Percentiles rank a stretch among this genome's conserved stretches.
These are phyloP conservation scores for Thera britannica DNA, from an alignment of 2,888 invertebrate species.

Conservation along the genomic window DNA sequence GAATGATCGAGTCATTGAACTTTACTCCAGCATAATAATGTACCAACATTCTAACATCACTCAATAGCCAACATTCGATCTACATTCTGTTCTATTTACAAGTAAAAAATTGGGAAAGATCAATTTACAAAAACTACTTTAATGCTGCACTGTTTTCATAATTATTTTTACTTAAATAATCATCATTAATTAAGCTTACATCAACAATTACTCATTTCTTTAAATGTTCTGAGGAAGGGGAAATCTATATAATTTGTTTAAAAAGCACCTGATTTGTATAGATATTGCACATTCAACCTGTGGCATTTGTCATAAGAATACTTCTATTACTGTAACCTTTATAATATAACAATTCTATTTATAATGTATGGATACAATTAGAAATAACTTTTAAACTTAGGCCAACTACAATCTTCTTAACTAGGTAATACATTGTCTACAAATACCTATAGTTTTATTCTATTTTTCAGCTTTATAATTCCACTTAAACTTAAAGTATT, in stretches of 20 bases:
- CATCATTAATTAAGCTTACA: constrained; percentile 54
- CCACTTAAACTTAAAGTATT: constrained; percentile 75
- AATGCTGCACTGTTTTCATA: constrained; percentile 45
- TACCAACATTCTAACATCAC: constrained; percentile 68
- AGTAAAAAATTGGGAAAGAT: constrained; percentile 54
- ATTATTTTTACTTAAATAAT: constrained; percentile 26
- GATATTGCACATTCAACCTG: constrained; percentile 67
- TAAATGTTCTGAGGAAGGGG: constrained; percentile 77
- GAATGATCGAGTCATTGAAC: constrained; percentile 69
- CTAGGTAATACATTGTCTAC: constrained; percentile 56
- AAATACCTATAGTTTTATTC: constrained; percentile 52
- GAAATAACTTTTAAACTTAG: constrained; percentile 65
- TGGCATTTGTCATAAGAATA: constrained; percentile 46
- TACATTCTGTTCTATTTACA: constrained; percentile 69
- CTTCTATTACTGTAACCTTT: constrained; percentile 41
- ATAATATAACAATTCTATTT: constrained; percentile 48
- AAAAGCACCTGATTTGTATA: constrained; percentile 70
- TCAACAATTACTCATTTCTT: constrained; percentile 54
- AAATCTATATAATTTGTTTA: constrained; percentile 51
- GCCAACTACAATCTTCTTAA: constrained; percentile 70
- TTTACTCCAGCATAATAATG: constrained; percentile 50
- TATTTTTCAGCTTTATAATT: constrained; percentile 58
- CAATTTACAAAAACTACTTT: constrained; percentile 54
- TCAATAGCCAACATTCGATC: constrained; percentile 56
- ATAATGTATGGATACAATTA: constrained; percentile 57